Conservation (phyloP, 2,888 invertebrate species). For the Chrysolina americana region DNA sequence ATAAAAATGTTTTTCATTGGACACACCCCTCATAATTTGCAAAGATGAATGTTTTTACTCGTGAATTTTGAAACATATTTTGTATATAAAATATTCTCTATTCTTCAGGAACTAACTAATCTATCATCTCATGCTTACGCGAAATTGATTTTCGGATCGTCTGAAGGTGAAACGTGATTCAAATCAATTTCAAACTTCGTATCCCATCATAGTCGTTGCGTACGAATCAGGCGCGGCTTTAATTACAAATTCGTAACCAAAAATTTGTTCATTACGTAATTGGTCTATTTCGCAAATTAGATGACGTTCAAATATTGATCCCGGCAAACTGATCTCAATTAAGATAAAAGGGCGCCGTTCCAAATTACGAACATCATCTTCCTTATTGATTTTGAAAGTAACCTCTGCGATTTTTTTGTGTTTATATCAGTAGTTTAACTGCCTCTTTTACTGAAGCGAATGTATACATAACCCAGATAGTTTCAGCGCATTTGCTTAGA, state of each 20-base stretch:
- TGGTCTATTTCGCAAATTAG: slow-evolving; percentile 21
- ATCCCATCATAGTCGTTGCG: slow-evolving; percentile 9
- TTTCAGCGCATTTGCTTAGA: slow-evolving; percentile 24
- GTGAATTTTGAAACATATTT: no score
- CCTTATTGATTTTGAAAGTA: slow-evolving; percentile 32
- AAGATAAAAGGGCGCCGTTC: slow-evolving; percentile 38
- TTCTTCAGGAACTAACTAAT: neutral
- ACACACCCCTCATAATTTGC: no score
- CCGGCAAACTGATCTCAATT: slow-evolving; percentile 34
- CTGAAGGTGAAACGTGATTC: neutral
- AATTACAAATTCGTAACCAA: slow-evolving; percentile 14
- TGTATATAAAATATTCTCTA: neutral
- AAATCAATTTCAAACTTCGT: slow-evolving; percentile 16
- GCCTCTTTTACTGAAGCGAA: slow-evolving; percentile 30
- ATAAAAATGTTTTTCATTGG: no score
- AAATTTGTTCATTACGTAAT: slow-evolving; percentile 27
- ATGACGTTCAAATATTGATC: slow-evolving; percentile 36
- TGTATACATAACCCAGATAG: slow-evolving; percentile 43
- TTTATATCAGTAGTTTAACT: slow-evolving; percentile 31
- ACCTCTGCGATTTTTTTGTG: slow-evolving; percentile 24
- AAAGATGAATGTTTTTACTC: no score
- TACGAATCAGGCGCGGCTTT: slow-evolving; percentile 22
- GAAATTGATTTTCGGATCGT: neutral
- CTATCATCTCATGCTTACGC: neutral
- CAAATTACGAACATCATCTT: slow-evolving; percentile 29